These are phyloP conservation scores for Bombus haemorrhoidalis DNA, from an alignment of 1,140 invertebrate species.

Conservation along the genomic window DNA sequence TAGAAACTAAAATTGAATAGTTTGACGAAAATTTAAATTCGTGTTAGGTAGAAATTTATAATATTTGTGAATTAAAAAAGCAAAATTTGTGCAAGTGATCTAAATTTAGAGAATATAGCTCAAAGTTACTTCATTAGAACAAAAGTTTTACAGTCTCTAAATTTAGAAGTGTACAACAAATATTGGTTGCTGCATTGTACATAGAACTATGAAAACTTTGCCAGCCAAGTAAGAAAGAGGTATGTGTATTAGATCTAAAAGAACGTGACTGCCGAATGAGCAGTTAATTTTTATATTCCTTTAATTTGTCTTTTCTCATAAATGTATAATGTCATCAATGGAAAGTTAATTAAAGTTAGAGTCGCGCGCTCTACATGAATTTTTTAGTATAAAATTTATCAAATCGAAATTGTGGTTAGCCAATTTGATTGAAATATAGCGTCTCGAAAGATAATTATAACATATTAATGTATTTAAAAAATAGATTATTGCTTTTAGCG, in stretches of 20 bases:
- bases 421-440: conserved; percentile 24
- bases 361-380: not conserved
- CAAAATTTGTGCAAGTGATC: conserved; percentile 26
- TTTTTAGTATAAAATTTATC: conserved; percentile 43
- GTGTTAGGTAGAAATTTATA: conserved; percentile 64
- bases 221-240: conserved; percentile 29
- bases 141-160: conserved; percentile 49
- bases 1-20: conserved; percentile 41
- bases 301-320: conserved; percentile 38
- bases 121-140: conserved; percentile 31
- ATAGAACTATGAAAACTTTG: conserved; percentile 51
- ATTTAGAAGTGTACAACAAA: conserved; percentile 29
- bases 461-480: conserved; percentile 62
- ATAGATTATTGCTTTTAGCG: conserved; percentile 62
- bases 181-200: conserved; percentile 53
- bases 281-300: conserved; percentile 46
- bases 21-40: conserved; percentile 36
- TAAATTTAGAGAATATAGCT: conserved; percentile 50
- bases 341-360: conserved; percentile 20
- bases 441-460: conserved; percentile 14
- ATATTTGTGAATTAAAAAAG: conserved; percentile 57
- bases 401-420: conserved; percentile 23
- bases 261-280: conserved; percentile 15
- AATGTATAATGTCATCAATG: conserved; percentile 39
- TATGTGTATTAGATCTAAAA: conserved; percentile 23